Conservation (phyloP, 2,113 vertebrate genomes). For the Triplophysa siluroides region DNA sequence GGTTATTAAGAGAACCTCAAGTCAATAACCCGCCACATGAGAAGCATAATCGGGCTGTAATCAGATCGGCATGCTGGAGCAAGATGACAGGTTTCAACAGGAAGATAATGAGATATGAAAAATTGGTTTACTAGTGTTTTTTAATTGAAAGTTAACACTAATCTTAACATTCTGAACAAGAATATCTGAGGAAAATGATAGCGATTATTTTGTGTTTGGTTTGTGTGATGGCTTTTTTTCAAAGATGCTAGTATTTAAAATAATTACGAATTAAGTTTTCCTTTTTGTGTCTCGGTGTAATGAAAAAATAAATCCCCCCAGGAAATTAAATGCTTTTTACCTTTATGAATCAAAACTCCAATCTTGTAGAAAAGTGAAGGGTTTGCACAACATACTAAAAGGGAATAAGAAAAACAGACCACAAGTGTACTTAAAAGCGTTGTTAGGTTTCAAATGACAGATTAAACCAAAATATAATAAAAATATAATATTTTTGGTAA, state of each 20-base stretch:
- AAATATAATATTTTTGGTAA: conserved; percentile 41
- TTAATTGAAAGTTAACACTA: neutral
- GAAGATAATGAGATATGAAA: conserved; percentile 7
- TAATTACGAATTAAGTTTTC: neutral
- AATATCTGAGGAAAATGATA: neutral
- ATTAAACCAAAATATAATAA: conserved; percentile 42
- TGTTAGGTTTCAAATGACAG: conserved; percentile 39
- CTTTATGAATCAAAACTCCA: conserved; percentile 37
- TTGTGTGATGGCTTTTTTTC: neutral
- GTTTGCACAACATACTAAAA: conserved; percentile 30
- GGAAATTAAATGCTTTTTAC: conserved; percentile 42
- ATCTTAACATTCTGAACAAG: neutral
- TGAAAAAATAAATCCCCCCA: conserved; percentile 8
- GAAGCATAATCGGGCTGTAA: conserved; percentile 36
- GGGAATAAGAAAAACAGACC: conserved; percentile 27
- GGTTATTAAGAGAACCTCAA: conserved; percentile 32
- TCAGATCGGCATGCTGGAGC: conserved; percentile 10
- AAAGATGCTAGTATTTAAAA: no score
- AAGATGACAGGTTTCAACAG: conserved; percentile 15
- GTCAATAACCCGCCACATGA: conserved; percentile 29
- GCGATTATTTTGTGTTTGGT: neutral
- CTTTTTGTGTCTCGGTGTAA: conserved; percentile 8
- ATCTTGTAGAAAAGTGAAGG: neutral
- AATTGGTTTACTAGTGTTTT: neutral
- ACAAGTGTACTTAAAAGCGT: conserved; percentile 41